A percentile compares a stretch with the other conserved stretches of the same genome.
phyloP scores from a whole-genome alignment of 2,113 vertebrate genomes.

The Labeo catla region DNA sequence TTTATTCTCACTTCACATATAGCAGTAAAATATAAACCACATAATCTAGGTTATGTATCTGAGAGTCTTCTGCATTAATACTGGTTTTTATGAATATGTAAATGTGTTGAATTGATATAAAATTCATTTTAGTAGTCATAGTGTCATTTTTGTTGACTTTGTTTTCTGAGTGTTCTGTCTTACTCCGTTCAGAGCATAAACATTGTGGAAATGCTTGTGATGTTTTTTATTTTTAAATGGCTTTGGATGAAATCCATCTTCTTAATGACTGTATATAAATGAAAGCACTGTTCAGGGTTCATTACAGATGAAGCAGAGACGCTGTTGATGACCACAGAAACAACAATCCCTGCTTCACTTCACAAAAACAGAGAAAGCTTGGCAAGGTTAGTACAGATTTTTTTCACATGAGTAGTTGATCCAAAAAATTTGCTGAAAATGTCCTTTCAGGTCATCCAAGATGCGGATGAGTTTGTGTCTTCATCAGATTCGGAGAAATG shows the following conservation, averaged over 20 bases:
- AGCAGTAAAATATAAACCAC: neutral
- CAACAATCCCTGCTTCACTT: neutral
- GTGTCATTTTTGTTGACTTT: neutral
- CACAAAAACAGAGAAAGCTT: neutral
- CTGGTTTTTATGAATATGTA: neutral
- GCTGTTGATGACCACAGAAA: neutral
- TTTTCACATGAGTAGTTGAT: neutral
- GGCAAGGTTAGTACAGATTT: neutral
- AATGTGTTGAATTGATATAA: neutral
- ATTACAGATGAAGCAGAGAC: conserved; percentile 1
- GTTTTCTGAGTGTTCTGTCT: neutral
- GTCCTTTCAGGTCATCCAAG: neutral
- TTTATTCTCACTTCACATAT: neutral
- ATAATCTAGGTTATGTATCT: neutral
- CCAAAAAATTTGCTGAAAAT: neutral
- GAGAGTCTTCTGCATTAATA: neutral
- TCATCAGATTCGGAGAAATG: neutral
- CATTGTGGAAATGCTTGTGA: neutral
- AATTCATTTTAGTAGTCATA: neutral
- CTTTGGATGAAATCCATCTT: neutral
- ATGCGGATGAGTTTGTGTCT: neutral
- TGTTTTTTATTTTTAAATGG: neutral
- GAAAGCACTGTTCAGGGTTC: neutral
- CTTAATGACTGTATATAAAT: neutral
- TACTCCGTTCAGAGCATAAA: neutral